Conservation (phyloP, 2,888 invertebrate species). For the Palloptera scutellata region DNA sequence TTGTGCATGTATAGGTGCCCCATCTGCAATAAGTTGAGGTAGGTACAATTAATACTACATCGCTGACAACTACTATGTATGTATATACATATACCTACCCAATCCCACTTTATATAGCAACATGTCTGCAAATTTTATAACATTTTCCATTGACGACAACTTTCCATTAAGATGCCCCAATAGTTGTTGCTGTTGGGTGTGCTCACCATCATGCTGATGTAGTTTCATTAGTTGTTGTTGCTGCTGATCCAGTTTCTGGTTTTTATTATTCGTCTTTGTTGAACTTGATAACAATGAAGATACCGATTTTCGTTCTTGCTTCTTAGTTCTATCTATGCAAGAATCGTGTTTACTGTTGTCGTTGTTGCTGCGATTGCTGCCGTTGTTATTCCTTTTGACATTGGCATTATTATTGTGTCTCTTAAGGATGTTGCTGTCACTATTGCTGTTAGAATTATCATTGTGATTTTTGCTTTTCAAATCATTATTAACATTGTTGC, state of each 20-base stretch:
- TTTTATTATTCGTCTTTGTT: background rate
- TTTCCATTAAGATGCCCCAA: constrained; percentile 22
- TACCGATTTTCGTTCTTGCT: background rate
- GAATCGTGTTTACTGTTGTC: background rate
- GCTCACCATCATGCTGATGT: background rate
- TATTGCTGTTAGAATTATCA: constrained; percentile 11
- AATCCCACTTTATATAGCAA: constrained; percentile 37
- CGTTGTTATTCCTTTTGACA: constrained; percentile 4
- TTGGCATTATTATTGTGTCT: constrained; percentile 12
- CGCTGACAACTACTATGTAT: too few species aligned
- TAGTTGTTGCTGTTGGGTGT: constrained; percentile 16
- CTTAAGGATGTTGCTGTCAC: background rate
- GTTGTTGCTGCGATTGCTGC: constrained; percentile 7
- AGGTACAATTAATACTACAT: too few species aligned
- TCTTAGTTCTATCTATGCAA: background rate
- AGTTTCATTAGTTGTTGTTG: background rate
- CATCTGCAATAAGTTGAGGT: constrained; percentile 15
- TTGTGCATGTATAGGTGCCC: constrained; percentile 24
- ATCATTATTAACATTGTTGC: constrained; percentile 12
- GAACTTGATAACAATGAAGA: background rate
- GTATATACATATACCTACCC: too few species aligned
- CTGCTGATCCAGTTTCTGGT: background rate
- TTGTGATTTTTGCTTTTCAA: constrained; percentile 1
- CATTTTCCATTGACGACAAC: constrained; percentile 32
- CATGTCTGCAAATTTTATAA: constrained; percentile 39